Conservation (phyloP, 2,113 vertebrate genomes). For the Paradisaea rubra region DNA sequence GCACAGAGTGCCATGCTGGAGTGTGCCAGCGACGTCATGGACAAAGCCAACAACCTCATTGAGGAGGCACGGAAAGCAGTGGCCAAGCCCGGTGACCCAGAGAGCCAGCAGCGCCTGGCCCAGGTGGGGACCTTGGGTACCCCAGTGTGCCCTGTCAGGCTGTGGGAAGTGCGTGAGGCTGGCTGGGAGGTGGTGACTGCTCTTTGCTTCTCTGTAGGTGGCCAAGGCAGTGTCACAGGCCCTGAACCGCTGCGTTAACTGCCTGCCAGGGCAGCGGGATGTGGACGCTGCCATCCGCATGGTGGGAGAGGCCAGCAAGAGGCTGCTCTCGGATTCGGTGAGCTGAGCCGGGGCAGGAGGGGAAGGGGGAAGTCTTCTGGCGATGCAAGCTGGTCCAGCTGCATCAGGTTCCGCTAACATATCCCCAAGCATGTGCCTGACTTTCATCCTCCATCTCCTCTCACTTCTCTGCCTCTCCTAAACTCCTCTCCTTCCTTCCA, state of each 20-base stretch:
- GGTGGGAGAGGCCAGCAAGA: slow-evolving; percentile 94
- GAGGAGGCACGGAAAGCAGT: slow-evolving; percentile 92
- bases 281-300: slow-evolving; percentile 92
- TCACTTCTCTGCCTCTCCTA: not conserved
- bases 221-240: slow-evolving; percentile 95
- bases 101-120: slow-evolving; percentile 91
- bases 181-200: rapidly evolving
- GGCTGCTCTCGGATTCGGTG: slow-evolving; percentile 83
- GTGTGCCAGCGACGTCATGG: slow-evolving; percentile 87
- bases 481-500: slow-evolving; percentile 41
- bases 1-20: slow-evolving; percentile 86
- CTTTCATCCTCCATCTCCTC: not conserved
- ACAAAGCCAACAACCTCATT: slow-evolving; percentile 91
- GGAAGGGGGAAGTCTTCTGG: not conserved
- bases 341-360: not conserved
- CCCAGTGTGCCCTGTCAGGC: rapidly evolving
- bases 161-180: rapidly evolving
- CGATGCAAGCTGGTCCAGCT: rapidly evolving
- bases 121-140: slow-evolving; percentile 72
- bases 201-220: slow-evolving; percentile 73
- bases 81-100: slow-evolving; percentile 86
- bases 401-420: rapidly evolving
- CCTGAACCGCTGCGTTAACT: slow-evolving; percentile 90
- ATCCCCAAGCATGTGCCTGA: not conserved
- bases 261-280: slow-evolving; percentile 91